Evolutionary conservation across 2,888 invertebrate genomes (phyloP), one percentile per base, ranked within the genome.

Genomic region (Argyresthia albistria): DNA sequence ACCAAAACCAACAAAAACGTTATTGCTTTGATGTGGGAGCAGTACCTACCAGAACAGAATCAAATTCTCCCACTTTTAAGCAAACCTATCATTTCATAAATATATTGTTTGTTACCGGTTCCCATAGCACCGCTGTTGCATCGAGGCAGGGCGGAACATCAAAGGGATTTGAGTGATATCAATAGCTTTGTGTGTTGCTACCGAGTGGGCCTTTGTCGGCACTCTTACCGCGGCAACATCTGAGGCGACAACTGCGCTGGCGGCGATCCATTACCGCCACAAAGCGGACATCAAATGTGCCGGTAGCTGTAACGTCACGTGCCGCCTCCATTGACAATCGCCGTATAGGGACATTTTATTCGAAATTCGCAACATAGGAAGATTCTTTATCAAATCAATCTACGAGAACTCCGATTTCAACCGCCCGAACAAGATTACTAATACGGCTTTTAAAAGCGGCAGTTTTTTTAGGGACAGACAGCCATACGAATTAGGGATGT

Each of bases 131-230:
- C 47, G 35, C 12, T 25, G 35, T 47, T 47, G 46, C 47, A 36
- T 14, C 35, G 46, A 10, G n/a, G 4, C 10, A n/a, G 14, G 48
- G 36, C 48, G 48, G 48, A 36, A 45, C 45, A 37, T 48, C 48
- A 81, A 82, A 83, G 77, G 76, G 76, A 79, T 80, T 78, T 76
- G 75, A 80, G 77, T 77, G 75, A 77, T 83, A 82, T 81, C 83
- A 80, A 80, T 82, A 73, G 80, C 76, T 76, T 76, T 76, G 70
- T 76, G 43, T 15, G 45, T 47, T 35, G 81, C 82, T 80, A 80
- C 83, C 74, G 81, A 74, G 64, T 61, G 59, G 67, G 69, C 67
- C 76, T 80, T 82, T 82, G 81, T 80, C 79, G 80, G 82, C 69
- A 60, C 66, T 69, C 65, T 66, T 66, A 63, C 60, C 66, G 55